phyloP scores from a whole-genome alignment of 2,888 invertebrate species.

The Synanthedon myopaeformis region DNA sequence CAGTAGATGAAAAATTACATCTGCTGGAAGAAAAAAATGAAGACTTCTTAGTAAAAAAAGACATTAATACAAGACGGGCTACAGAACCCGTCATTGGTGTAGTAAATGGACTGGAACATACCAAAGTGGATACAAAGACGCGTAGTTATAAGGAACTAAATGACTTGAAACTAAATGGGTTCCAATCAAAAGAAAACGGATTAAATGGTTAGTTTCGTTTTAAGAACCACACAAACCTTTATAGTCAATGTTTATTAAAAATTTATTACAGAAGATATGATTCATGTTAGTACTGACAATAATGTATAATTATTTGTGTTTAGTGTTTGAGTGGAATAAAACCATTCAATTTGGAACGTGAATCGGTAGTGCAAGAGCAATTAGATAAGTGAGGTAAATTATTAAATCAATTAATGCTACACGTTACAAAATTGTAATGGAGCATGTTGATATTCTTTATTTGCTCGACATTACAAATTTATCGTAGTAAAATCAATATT shows the following conservation, averaged over 20 bases:
- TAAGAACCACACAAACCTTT: not conserved
- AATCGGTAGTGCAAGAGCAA: conserved; percentile 1
- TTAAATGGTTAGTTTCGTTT: conserved; percentile 24
- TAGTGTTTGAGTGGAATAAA: not conserved
- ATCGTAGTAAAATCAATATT: too few relatives aligned
- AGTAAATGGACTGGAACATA: conserved; percentile 18
- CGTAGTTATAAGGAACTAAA: conserved; percentile 32
- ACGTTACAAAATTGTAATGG: conserved; percentile 1
- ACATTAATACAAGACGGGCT: conserved; percentile 20
- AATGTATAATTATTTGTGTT: too few relatives aligned
- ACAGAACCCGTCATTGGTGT: conserved; percentile 14
- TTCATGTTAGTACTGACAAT: too few relatives aligned
- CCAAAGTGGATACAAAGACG: conserved; percentile 20
- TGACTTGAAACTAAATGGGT: conserved; percentile 10
- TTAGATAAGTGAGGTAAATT: conserved; percentile 4
- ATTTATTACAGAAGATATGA: not conserved
- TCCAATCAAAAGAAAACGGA: conserved; percentile 20
- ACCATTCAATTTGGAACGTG: not conserved
- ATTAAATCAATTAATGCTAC: conserved; percentile 3
- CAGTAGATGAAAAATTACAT: conserved; percentile 43
- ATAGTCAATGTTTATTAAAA: not conserved
- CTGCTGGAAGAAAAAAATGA: conserved; percentile 40
- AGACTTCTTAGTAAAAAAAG: conserved; percentile 31
- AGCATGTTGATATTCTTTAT: not conserved
- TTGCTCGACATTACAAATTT: too few relatives aligned